phyloP scores from a whole-genome alignment of 2,888 invertebrate genomes.

The Aromia moschata region DNA sequence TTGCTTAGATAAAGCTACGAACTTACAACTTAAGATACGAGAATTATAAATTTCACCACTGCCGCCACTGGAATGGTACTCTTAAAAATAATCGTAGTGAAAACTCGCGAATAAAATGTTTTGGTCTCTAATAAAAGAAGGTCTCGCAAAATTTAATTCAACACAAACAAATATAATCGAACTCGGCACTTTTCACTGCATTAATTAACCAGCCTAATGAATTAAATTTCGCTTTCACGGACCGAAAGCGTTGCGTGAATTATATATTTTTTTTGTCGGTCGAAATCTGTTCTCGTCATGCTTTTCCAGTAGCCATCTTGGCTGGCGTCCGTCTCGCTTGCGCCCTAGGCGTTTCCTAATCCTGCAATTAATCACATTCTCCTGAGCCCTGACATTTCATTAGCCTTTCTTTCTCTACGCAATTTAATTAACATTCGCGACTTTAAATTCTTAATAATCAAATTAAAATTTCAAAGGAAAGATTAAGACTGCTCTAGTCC shows the following conservation, averaged over 20 bases:
- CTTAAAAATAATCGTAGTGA: no score
- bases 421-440: slow-evolving; percentile 65
- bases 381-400: slow-evolving; percentile 63
- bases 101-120: no score
- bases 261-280: slow-evolving; percentile 19
- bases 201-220: slow-evolving; percentile 18
- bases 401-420: slow-evolving; percentile 62
- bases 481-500: slow-evolving; percentile 51
- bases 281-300: slow-evolving; percentile 20
- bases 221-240: slow-evolving; percentile 11
- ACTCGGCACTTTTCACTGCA: no score
- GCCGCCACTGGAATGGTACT: no score
- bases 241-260: background rate
- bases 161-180: no score
- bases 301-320: slow-evolving; percentile 20
- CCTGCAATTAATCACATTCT: slow-evolving; percentile 63
- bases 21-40: no score
- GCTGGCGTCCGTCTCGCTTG: slow-evolving; percentile 12
- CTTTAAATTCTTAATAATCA: slow-evolving; percentile 64
- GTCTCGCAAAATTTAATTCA: no score
- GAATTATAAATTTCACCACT: no score
- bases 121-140: no score
- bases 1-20: no score
- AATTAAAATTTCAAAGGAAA: slow-evolving; percentile 57
- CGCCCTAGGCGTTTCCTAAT: slow-evolving; percentile 45